phyloP scores from a whole-genome alignment of 2,888 invertebrate genomes.

The Neoaliturus tenellus region DNA sequence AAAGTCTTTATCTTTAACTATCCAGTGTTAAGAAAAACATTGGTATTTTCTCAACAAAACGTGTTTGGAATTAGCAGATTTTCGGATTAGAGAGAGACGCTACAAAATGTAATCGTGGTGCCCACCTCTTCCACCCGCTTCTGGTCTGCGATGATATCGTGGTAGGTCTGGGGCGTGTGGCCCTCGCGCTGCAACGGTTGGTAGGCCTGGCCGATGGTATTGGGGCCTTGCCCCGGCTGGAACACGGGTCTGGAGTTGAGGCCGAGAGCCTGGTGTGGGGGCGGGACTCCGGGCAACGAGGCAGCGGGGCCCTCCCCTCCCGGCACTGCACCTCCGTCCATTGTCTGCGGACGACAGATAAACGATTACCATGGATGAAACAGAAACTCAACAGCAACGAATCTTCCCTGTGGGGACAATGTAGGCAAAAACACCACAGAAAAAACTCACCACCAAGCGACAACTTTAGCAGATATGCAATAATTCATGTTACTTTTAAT shows the following conservation, averaged over 20 bases:
- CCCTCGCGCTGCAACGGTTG: conserved; percentile 79
- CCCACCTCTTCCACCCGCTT: conserved; percentile 81
- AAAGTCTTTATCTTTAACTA: no score
- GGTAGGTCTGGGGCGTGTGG: conserved; percentile 75
- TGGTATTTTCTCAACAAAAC: no score
- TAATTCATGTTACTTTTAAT: background rate
- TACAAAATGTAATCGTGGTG: no score
- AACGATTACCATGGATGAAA: no score
- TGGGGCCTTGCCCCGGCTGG: conserved; percentile 81
- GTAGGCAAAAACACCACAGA: background rate
- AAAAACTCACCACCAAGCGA: background rate
- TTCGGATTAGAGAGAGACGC: no score
- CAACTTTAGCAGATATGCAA: background rate
- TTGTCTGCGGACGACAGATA: no score
- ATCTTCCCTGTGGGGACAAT: no score
- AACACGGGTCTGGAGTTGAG: conserved; percentile 73
- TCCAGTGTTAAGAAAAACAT: no score
- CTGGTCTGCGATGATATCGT: conserved; percentile 87
- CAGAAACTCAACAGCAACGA: no score
- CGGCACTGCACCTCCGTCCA: background rate
- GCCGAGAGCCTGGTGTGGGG: conserved; percentile 54
- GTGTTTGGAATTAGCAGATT: no score
- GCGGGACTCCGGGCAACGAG: conserved; percentile 35
- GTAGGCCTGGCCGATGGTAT: conserved; percentile 88
- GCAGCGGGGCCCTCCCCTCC: background rate